Conservation (phyloP, 2,888 invertebrate genomes). For the Cynaeus angustus region DNA sequence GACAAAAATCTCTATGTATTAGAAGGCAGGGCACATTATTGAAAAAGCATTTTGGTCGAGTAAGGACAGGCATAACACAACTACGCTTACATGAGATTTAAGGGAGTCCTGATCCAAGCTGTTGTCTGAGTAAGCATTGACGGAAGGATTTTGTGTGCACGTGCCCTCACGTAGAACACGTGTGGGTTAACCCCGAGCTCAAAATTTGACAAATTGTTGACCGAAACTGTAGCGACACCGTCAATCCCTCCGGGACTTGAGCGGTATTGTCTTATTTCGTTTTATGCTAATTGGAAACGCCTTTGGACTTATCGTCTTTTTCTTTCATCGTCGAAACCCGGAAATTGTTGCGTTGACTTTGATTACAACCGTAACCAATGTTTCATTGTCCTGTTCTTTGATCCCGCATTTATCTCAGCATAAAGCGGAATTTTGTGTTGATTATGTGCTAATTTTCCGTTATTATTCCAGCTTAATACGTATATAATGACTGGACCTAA, state of each 20-base stretch:
- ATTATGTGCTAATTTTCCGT: constrained; percentile 49
- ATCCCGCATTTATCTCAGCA: constrained; percentile 37
- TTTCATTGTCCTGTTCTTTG: constrained; percentile 42
- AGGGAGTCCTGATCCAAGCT: constrained; percentile 35
- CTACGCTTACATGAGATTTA: constrained; percentile 17
- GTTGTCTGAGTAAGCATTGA: constrained; percentile 44
- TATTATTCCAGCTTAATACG: constrained; percentile 47
- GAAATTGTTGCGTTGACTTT: constrained; percentile 39
- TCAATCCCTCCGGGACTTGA: constrained; percentile 34
- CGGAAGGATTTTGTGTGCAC: constrained; percentile 40
- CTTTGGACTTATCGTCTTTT: constrained; percentile 14
- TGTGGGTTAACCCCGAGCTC: constrained; percentile 36
- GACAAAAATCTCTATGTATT: neutral
- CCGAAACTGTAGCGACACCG: constrained; percentile 37
- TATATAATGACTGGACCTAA: constrained; percentile 46
- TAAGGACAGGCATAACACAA: constrained; percentile 8
- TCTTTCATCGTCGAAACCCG: constrained; percentile 22
- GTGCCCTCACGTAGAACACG: constrained; percentile 41
- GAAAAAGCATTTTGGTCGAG: constrained; percentile 33
- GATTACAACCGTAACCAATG: constrained; percentile 42
- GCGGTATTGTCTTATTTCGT: constrained; percentile 29
- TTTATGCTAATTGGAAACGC: constrained; percentile 34
- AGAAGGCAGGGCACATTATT: constrained; percentile 20
- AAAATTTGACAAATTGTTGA: constrained; percentile 48
- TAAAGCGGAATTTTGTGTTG: constrained; percentile 40